These are phyloP conservation scores for Bombyx huttoni DNA, from an alignment of 2,888 invertebrate species.

Conservation along the genomic window DNA sequence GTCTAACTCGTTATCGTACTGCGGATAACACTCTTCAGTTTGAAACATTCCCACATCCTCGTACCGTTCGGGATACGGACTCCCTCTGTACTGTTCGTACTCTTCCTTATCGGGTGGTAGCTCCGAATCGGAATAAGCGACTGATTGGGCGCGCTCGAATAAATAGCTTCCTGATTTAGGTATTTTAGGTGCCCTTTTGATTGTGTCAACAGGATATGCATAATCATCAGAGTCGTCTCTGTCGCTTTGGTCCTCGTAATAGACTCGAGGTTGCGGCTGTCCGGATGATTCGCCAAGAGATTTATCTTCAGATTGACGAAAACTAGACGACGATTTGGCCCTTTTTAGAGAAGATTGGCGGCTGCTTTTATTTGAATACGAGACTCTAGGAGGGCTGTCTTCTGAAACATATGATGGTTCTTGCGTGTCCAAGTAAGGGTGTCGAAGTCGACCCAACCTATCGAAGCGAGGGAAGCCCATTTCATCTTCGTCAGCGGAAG, in stretches of 20 bases:
- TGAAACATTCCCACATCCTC: conserved; percentile 58
- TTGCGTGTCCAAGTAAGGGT: conserved; percentile 65
- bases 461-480: conserved; percentile 77
- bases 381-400: conserved; percentile 55
- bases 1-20: conserved; percentile 44
- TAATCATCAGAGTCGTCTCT: conserved; percentile 66
- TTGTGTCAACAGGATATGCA: conserved; percentile 64
- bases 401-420: conserved; percentile 63
- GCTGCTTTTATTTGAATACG: conserved; percentile 62
- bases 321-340: conserved; percentile 40
- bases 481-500: conserved; percentile 76
- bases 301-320: conserved; percentile 49
- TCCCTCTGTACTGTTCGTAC: conserved; percentile 56
- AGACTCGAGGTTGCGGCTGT: conserved; percentile 39
- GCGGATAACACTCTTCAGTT: conserved; percentile 62
- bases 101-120: conserved; percentile 55
- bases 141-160: conserved; percentile 56
- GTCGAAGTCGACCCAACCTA: conserved; percentile 69
- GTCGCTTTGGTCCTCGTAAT: conserved; percentile 56
- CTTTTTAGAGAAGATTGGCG: conserved; percentile 64
- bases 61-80: conserved; percentile 62
- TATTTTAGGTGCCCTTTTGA: conserved; percentile 62
- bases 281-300: conserved; percentile 45
- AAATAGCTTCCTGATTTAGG: conserved; percentile 51
- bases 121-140: conserved; percentile 60